These are phyloP conservation scores for Agriopis aurantiaria DNA, from an alignment of 2,888 invertebrate genomes.

Conservation along the genomic window DNA sequence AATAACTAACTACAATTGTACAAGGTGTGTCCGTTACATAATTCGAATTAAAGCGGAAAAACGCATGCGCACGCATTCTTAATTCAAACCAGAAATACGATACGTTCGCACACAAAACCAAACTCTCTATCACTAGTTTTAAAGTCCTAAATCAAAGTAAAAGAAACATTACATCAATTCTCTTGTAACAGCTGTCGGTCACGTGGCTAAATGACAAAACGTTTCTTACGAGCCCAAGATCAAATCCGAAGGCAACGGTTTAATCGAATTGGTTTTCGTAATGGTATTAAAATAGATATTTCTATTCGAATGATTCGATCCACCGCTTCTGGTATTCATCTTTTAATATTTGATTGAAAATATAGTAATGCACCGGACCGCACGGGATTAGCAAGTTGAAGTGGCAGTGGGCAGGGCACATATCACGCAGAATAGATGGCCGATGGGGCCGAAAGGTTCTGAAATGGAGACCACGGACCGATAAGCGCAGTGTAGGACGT, in stretches of 20 bases:
- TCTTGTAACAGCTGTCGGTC: conserved; percentile 35
- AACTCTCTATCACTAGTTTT: not conserved
- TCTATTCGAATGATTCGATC: conserved; percentile 20
- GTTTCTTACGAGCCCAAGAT: conserved; percentile 60
- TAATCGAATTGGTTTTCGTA: conserved; percentile 38
- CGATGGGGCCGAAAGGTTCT: no score
- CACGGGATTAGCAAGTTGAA: no score
- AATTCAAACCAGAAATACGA: conserved; percentile 28
- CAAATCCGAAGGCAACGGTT: conserved; percentile 56
- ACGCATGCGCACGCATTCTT: conserved; percentile 35
- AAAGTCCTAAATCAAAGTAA: conserved; percentile 6
- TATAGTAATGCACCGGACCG: no score
- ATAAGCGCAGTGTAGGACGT: no score
- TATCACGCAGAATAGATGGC: no score
- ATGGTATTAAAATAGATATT: conserved; percentile 32
- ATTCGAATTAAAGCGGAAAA: conserved; percentile 21
- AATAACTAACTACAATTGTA: not conserved
- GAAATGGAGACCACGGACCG: no score
- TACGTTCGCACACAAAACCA: not conserved
- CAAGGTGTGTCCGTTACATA: conserved; percentile 11
- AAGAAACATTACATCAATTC: conserved; percentile 10
- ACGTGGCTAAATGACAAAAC: conserved; percentile 51
- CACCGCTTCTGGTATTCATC: not conserved
- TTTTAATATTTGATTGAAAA: no score
- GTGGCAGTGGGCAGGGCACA: no score